These are phyloP conservation scores for Thomomys bottae DNA, from an alignment of 2,113 vertebrate genomes.

Conservation along the genomic window DNA sequence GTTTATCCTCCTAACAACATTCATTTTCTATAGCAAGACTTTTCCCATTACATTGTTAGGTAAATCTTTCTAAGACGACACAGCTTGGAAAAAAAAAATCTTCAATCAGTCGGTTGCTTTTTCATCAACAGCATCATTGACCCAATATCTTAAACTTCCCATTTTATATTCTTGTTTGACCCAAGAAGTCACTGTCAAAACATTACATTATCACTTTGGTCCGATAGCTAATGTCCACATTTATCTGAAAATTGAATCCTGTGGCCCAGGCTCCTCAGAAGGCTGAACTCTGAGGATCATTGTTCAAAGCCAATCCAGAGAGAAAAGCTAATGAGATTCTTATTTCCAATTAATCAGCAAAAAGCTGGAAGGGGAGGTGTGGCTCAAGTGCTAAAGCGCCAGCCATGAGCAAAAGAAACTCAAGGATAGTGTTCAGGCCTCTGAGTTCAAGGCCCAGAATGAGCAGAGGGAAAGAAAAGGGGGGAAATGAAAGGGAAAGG, in stretches of 20 bases:
- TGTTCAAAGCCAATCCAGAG: too few species aligned
- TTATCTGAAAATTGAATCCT: slow-evolving; percentile 31
- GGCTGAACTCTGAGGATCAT: too few species aligned
- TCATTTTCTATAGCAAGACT: slow-evolving; percentile 6
- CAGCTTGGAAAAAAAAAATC: background rate
- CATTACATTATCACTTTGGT: background rate
- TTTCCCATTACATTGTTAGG: background rate
- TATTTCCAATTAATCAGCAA: too few species aligned
- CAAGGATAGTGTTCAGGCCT: too few species aligned
- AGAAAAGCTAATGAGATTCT: too few species aligned
- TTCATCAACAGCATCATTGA: background rate
- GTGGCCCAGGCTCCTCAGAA: too few species aligned
- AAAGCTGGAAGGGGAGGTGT: too few species aligned
- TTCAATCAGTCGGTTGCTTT: slow-evolving; percentile 17
- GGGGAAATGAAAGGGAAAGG: too few species aligned
- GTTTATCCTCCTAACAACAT: slow-evolving; percentile 7
- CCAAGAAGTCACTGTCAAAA: background rate
- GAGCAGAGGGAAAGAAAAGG: too few species aligned
- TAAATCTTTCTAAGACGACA: background rate
- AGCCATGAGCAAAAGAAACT: too few species aligned
- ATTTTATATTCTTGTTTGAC: background rate
- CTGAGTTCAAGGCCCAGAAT: too few species aligned
- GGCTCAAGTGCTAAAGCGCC: too few species aligned
- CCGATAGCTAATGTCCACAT: background rate
- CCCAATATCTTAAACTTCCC: background rate